Evolutionary conservation across 2,797 vertebrate species (phyloP), one percentile per base, ranked within the genome.

Genomic region (Holocentrus rufus): DNA sequence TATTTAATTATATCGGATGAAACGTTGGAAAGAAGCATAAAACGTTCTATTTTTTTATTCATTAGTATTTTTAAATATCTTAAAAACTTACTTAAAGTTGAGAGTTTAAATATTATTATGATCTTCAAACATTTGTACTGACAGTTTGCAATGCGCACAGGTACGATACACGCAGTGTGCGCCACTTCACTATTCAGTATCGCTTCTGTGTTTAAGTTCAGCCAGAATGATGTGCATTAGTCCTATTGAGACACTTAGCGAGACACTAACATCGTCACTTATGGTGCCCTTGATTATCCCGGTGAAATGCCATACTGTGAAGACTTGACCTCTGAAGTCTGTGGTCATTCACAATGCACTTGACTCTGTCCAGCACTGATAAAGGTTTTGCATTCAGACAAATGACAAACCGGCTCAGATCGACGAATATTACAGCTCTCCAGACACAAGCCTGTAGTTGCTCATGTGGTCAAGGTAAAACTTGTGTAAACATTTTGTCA

Each of bases 401-500:
- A 70, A 76, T 61, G 36, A 39, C 11, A 80, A 42, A 72, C 27
- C 53, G 20, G 20, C 31, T 20, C 34, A 65, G n/a, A 58, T 54
- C 64, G 44, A 63, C 20, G 31, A 31, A 71, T 42, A 66, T 72
- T 73, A 70, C 59, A 76, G 70, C 53, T 69, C 47, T 59, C 1
- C 11, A 23, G 20, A 18, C 34, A 69, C 70, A 52, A 64, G 49
- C 69, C 36, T 49, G 17, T 27, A 73, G 65, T 73, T 74, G 34
- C 20, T 46, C 50, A 75, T 76, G 76, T 82, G 80, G 76, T 78
- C 65, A 76, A 72, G 58, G 71, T 80, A 72, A 82, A 85, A 83
- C 77, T 73, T 83, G 78, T 77, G 77, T 74, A 82, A 88, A 84
- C 78, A 87, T 81, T 69, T 78, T 74, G 69, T 66, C 65, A 54